Conservation (phyloP, 2,113 vertebrate genomes). For the Megaptera novaeangliae region DNA sequence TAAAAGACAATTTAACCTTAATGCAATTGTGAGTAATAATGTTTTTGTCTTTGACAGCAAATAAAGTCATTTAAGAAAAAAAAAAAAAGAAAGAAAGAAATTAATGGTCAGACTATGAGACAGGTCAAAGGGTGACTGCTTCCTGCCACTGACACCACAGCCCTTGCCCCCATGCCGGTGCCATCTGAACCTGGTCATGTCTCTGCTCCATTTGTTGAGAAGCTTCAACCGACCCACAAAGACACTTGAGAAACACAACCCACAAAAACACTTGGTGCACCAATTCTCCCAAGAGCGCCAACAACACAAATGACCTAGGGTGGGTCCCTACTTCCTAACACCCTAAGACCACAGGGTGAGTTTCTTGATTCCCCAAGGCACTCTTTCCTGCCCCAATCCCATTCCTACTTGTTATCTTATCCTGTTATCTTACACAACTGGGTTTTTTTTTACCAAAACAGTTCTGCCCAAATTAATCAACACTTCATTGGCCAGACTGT, state of each 20-base stretch:
- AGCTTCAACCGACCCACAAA: not conserved
- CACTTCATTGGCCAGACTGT: not conserved
- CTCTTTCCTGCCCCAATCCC: not conserved
- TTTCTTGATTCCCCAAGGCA: not conserved
- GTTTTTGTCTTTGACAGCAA: not conserved
- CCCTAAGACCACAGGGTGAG: not conserved
- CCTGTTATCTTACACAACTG: not conserved
- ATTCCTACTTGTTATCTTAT: not conserved
- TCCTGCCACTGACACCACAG: fast-evolving
- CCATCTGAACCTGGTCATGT: not conserved
- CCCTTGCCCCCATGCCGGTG: too few species aligned
- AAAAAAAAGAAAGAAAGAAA: not conserved
- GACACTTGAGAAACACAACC: not conserved
- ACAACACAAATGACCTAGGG: not conserved
- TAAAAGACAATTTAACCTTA: not conserved
- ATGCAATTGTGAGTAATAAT: not conserved
- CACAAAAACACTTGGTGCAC: not conserved
- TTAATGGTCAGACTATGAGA: not conserved
- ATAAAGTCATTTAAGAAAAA: not conserved
- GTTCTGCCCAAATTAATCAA: not conserved
- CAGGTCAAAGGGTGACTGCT: not conserved
- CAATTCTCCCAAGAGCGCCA: not conserved
- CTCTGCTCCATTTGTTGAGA: not conserved
- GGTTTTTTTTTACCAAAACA: not conserved
- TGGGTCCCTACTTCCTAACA: not conserved